Evolutionary conservation across 2,113 vertebrate genomes (phyloP).

Genomic region (Apaloderma vittatum): DNA sequence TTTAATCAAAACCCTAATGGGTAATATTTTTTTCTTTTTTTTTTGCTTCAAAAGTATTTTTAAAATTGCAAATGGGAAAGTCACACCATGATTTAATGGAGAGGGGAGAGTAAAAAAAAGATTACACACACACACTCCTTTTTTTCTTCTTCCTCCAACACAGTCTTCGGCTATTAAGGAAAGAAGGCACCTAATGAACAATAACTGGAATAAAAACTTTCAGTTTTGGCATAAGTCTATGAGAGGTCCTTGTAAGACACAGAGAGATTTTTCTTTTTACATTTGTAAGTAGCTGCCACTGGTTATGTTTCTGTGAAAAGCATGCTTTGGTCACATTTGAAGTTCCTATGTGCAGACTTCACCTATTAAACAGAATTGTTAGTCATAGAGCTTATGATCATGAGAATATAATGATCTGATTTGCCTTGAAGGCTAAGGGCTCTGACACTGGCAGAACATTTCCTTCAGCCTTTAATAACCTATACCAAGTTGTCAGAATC

Average conservation of each 20-base stretch:
- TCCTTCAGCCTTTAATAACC: neutral
- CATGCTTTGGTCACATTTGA: neutral
- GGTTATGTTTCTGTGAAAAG: neutral
- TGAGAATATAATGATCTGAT: neutral
- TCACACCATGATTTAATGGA: neutral
- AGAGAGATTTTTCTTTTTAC: neutral
- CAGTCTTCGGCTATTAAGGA: neutral
- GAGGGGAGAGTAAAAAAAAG: no score
- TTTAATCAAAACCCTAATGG: neutral
- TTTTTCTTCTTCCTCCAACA: neutral
- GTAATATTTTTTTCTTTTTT: neutral
- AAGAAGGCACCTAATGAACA: neutral
- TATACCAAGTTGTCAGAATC: neutral
- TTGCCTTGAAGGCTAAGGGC: neutral
- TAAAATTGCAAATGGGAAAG: neutral
- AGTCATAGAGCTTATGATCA: neutral
- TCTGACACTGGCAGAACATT: neutral
- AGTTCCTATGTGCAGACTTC: no score
- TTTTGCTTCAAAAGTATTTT: neutral
- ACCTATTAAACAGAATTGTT: neutral
- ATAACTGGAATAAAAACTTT: neutral
- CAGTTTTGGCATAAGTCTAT: neutral
- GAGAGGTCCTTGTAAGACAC: neutral
- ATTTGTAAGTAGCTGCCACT: neutral
- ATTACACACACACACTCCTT: neutral